Conservation (phyloP, 2,113 vertebrate species). For the Entomyzon cyanotis region DNA sequence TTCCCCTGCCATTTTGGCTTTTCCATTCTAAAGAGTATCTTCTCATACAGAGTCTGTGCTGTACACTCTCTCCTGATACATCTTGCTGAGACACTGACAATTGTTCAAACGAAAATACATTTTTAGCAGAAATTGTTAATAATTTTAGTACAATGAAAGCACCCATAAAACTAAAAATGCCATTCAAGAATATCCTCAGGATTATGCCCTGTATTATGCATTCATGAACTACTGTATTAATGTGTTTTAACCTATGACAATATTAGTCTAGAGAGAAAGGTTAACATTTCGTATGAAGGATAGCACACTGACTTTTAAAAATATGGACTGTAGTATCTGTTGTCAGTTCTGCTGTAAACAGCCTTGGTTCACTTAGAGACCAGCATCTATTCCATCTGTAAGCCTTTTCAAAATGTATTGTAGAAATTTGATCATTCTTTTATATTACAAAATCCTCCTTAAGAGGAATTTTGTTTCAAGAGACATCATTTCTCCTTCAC, state of each 20-base stretch:
- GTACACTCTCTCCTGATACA: not conserved
- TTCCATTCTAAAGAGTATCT: not conserved
- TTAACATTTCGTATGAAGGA: slow-evolving; percentile 1
- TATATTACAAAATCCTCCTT: not conserved
- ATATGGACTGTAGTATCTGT: slow-evolving; percentile 10
- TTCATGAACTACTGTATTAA: slow-evolving; percentile 39
- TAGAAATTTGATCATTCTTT: not conserved
- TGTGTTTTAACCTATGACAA: slow-evolving; percentile 58
- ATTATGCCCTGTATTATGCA: slow-evolving; percentile 51
- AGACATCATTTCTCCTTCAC: not conserved
- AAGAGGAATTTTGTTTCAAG: not conserved
- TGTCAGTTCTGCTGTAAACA: slow-evolving; percentile 11
- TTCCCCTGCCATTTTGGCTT: rapidly evolving
- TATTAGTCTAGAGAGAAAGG: slow-evolving; percentile 46
- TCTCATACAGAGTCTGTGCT: not conserved
- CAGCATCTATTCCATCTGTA: not conserved
- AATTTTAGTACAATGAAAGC: not conserved
- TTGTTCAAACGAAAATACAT: not conserved
- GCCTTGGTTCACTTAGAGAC: not conserved
- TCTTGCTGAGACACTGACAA: not conserved
- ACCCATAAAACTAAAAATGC: slow-evolving; percentile 26
- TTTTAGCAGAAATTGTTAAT: slow-evolving; percentile 55
- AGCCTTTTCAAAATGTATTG: not conserved
- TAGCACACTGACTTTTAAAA: slow-evolving; percentile 51
- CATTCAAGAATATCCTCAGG: slow-evolving; percentile 30